Base-by-base conservation (phyloP, 2,113 vertebrate genomes). In the Thryonomys swinderianus region DNA sequence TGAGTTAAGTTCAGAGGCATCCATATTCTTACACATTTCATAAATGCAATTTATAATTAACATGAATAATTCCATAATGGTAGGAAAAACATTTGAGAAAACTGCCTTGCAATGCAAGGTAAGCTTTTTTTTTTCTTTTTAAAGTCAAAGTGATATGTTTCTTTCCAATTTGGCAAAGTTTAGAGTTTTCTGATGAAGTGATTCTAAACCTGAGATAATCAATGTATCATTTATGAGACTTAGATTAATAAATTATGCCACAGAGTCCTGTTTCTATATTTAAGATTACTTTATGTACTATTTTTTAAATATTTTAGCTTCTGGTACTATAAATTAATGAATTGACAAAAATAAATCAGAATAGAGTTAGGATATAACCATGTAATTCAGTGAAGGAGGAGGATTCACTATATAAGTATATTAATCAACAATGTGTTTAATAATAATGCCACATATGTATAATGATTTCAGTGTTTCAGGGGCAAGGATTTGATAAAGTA, bases 151-250 rank as follows among this genome's bases (percentile, higher is more conserved):
- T 93, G 69, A 83, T 96, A 11, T 66, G 14, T 94, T 96, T 27
- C 59, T 85, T 96, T 96, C 87, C 89, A 96, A 78, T 86, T 90
- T 97, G 86, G 93, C 93, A 95, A 92, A 92, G 88, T 94, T 91
- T 78, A 93, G 62, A 87, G 30, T 89, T 48, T 91, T 89, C 66
- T 82, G 61, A 84, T 89, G 61, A 96, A 83, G 71, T 88, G 48
- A 96, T 95, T 97, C 71, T 92, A 95, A 97, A 94, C 92, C 76
- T 88, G 89, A 95, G 88, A 95, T 96, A 88, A 97, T 93, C 84
- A 94, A 93, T 95, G 92, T 71, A 90, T 95, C 79, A 94, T 96
- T 86, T 95, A 91, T 86, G 92, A 95, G 94, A 94, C 40, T 55
- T 18, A 88, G 83, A 90, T 96, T 95, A 97, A 95, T 97, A 93